Base-by-base conservation (phyloP, 2,888 invertebrate species). In the Oegoconia quadripuncta region DNA sequence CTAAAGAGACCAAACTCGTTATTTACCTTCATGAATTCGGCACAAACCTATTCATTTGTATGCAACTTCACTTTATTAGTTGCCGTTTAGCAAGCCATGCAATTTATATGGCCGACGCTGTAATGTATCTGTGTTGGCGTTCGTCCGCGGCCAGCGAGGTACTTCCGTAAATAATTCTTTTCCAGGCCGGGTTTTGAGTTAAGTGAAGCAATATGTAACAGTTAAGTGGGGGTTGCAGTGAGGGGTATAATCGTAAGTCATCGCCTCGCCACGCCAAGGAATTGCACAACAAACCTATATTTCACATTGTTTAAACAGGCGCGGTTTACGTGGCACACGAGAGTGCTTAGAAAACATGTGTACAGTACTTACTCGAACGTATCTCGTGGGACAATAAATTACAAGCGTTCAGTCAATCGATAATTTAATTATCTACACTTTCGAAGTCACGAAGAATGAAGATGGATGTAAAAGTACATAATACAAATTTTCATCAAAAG, bases 131-230 rank as follows among this genome's bases (percentile, higher is more conserved):
- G 47, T 57, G 63, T 57, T 58, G 53, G 41, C 39, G 20, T n/a
- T 30, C 29, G 59, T 61, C 52, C 50, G 53, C 56, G 56, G 59
- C 51, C 50, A 43, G 56, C 48, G 45, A 52, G 55, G 48, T 51
- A 66, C 64, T 69, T 73, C 67, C 69, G 59, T 53, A 46, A 51
- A 67, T 66, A 69, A 69, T 74, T 71, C 73, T 76, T 75, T 66
- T 58, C 52, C 46, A 52, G 56, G 57, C 65, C 60, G 60, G 60
- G 64, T 68, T 78, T 71, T 70, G 67, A 78, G 73, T 75, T 78
- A 77, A 75, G 75, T 72, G 66, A 69, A 67, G 75, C 74, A 70
- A 76, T 78, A 72, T 65, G 73, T 76, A 75, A 74, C 68, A 58
- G 67, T 72, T 75, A 77, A 78, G 74, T 76, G 73, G 62, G 68